Percentiles rank a stretch among this genome's conserved stretches.
phyloP scores from a whole-genome alignment of 2,797 vertebrate species.

The Arctocebus calabarensis region DNA sequence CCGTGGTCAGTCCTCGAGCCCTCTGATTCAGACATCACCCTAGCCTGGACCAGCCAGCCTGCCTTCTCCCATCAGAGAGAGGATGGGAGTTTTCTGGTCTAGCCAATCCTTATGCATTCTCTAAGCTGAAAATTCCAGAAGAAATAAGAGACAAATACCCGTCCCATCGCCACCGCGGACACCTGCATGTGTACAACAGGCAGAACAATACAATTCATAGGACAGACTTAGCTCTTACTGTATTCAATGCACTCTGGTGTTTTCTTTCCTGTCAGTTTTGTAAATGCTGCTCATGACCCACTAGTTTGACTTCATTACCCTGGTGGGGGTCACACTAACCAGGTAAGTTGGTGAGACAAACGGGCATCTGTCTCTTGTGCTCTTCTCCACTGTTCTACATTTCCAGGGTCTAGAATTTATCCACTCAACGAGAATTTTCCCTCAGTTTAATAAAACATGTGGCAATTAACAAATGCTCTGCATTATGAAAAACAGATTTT shows the following conservation, averaged over 20 bases:
- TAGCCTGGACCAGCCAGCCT: background rate
- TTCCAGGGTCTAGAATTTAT: conserved; percentile 56
- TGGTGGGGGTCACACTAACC: background rate
- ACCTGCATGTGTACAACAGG: too few species aligned
- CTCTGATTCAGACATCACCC: background rate
- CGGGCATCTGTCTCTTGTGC: background rate
- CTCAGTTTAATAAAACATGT: conserved; percentile 65
- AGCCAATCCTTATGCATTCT: background rate
- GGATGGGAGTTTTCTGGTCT: background rate
- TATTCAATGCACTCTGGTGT: background rate
- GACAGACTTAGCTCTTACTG: background rate
- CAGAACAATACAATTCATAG: background rate
- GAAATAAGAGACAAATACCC: background rate
- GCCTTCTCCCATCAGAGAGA: background rate
- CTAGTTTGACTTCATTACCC: background rate
- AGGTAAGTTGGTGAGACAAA: background rate
- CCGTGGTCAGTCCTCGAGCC: background rate
- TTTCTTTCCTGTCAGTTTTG: background rate
- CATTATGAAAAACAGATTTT: conserved; percentile 75
- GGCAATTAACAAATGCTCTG: conserved; percentile 70
- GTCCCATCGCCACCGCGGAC: background rate
- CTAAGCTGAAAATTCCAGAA: background rate
- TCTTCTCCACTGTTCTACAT: background rate
- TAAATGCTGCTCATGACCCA: background rate
- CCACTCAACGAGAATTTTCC: conserved; percentile 60